Evolutionary conservation across 2,888 invertebrate genomes (phyloP).

Genomic region (Apotomis betuletana): DNA sequence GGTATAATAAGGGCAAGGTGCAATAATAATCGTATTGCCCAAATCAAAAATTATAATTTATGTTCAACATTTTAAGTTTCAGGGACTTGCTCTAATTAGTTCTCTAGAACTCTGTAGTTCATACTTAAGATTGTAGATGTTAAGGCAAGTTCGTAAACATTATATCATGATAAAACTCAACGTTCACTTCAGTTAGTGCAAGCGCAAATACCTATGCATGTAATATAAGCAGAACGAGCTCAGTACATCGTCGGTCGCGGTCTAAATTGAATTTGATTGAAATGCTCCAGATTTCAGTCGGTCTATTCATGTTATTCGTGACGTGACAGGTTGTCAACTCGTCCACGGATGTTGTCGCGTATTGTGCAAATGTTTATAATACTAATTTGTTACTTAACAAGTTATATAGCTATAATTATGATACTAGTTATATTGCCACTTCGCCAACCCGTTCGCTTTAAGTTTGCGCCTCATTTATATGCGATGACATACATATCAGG

Average conservation of each 20-base stretch:
- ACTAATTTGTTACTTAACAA: too few species aligned
- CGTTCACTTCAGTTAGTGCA: neutral
- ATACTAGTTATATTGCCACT: too few species aligned
- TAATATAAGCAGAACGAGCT: slow-evolving; percentile 7
- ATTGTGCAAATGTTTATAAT: too few species aligned
- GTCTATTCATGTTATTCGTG: slow-evolving; percentile 32
- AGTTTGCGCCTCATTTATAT: too few species aligned
- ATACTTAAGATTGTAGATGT: neutral
- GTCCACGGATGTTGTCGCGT: neutral
- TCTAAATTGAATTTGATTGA: slow-evolving; percentile 68
- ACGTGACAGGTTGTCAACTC: neutral
- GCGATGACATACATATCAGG: too few species aligned
- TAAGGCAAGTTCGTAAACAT: neutral
- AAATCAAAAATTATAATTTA: too few species aligned
- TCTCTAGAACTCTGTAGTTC: neutral
- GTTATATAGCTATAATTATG: too few species aligned
- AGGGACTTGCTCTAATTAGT: neutral
- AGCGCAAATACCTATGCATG: neutral
- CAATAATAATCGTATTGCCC: too few species aligned
- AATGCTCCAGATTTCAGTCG: slow-evolving; percentile 66
- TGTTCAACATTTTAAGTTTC: too few species aligned
- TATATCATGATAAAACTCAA: neutral
- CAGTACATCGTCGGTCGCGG: slow-evolving; percentile 44
- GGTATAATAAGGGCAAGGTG: too few species aligned
- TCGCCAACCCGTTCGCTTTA: too few species aligned